Conservation (phyloP, 2,888 invertebrate species). For the Sarcophaga carnaria region DNA sequence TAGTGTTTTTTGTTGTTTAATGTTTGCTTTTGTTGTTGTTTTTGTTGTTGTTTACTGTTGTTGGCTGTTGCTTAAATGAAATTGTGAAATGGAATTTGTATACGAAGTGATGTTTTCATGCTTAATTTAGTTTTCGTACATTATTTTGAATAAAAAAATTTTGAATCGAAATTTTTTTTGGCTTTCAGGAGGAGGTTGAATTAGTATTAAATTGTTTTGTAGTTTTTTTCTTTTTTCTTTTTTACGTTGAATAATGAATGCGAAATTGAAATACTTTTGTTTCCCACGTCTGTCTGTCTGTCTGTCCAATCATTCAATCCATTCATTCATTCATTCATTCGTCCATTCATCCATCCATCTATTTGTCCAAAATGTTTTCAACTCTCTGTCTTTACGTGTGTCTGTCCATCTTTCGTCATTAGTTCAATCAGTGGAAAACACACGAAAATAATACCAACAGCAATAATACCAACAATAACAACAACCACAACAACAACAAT, state of each 20-base stretch:
- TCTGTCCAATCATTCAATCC: constrained; percentile 42
- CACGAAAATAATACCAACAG: constrained; percentile 12
- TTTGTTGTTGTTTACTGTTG: too few relatives aligned
- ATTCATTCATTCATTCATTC: constrained; percentile 38
- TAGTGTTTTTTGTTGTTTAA: not conserved
- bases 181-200: constrained; percentile 57
- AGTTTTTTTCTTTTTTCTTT: not conserved
- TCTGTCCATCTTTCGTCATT: constrained; percentile 66
- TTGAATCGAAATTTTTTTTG: constrained; percentile 47
- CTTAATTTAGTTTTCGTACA: constrained; percentile 53
- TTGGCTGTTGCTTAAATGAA: constrained; percentile 7
- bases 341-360: constrained; percentile 60
- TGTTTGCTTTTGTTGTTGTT: not conserved
- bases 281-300: constrained; percentile 78
- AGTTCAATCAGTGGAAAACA: constrained; percentile 62
- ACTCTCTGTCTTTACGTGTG: constrained; percentile 38
- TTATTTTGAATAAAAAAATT: constrained; percentile 29
- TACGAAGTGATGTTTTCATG: constrained; percentile 53
- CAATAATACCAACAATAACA: constrained; percentile 10
- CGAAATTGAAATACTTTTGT: constrained; percentile 80
- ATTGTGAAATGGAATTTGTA: constrained; percentile 48
- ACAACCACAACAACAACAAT: not conserved
- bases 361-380: constrained; percentile 69
- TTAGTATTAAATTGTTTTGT: constrained; percentile 67
- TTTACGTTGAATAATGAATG: constrained; percentile 71